Base-by-base conservation (phyloP, 2,888 invertebrate species). In the Tridacna crocea region DNA sequence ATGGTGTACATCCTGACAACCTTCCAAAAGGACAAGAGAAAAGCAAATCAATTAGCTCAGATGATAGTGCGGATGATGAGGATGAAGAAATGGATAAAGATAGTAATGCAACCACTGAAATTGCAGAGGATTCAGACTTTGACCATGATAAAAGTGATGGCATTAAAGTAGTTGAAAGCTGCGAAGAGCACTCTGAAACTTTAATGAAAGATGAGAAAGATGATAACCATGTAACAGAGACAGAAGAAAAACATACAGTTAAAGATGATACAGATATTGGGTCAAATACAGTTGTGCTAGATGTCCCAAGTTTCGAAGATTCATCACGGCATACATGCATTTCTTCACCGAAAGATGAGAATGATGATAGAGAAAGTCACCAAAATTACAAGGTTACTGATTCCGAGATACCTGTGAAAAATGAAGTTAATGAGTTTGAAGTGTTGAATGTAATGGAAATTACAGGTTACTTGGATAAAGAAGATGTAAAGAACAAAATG, bases 71-170 rank as follows among this genome's bases (percentile, higher is more conserved):
- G n/a, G n/a, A 75, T 24, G 55, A 65, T 2, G 58, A 68, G 19
- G 66, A 75, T 26, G 36, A 27, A 27, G 60, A 51, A 36, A 24
- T 17, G 17, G 65, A 51, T 51, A 27, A 75, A 10, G 75, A 47
- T n/a, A 47, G 65, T 26, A 66, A 75, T 47, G 75, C 47, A 75
- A 36, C 60, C 4, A 61, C 60, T 58, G 74, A 63, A 24, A 22
- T 47, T 12, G 10, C 22, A 15, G 72, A 51, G n/a, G 72, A 51
- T 26, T 26, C 58, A 8, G 72, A 58, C 17, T 13, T 26, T 51
- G 72, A 51, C 51, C 58, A 22, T 61, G 63, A 75, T 36, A 36
- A 75, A 36, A 73, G 19, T 51, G 27, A 72, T 17, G 47, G 48
- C 47, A 70, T 46, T 2, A n/a, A 70, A n/a, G 36, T 4, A 70